Conservation (phyloP, 2,888 invertebrate genomes). For the Drosophila nr. fundita region DNA sequence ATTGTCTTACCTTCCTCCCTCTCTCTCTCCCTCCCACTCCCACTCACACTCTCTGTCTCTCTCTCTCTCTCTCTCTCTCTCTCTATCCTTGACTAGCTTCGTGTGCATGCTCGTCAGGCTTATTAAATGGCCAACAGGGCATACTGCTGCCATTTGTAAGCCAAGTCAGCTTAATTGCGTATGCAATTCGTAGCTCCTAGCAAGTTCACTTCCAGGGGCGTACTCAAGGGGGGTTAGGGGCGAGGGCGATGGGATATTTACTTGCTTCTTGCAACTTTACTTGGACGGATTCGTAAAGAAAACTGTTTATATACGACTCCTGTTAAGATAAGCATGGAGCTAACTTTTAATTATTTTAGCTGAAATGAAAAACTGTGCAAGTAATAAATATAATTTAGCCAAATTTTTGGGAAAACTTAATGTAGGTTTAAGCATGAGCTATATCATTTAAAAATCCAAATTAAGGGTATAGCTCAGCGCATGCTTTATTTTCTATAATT, state of each 20-base stretch:
- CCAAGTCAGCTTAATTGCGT: constrained; percentile 74
- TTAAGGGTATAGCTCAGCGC: too few relatives aligned
- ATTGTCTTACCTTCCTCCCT: constrained; percentile 4
- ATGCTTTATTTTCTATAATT: background rate
- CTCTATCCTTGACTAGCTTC: background rate
- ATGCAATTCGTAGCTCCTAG: constrained; percentile 61
- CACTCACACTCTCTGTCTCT: background rate
- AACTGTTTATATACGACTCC: background rate
- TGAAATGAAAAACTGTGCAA: background rate
- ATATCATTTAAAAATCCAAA: too few relatives aligned
- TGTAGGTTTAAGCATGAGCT: too few relatives aligned
- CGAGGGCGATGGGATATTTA: background rate
- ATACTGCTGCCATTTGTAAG: constrained; percentile 58
- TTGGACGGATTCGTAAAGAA: background rate
- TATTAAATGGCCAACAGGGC: constrained; percentile 64
- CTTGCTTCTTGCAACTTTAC: background rate
- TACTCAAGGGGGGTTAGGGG: background rate
- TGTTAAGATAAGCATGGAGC: background rate
- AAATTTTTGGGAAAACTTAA: background rate
- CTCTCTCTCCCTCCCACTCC: background rate
- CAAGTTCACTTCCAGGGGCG: background rate
- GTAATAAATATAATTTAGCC: background rate
- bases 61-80: background rate
- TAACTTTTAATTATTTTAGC: background rate
- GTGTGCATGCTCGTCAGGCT: constrained; percentile 28